Evolutionary conservation across 2,888 invertebrate genomes (phyloP).

Genomic region (Proisotoma minuta): DNA sequence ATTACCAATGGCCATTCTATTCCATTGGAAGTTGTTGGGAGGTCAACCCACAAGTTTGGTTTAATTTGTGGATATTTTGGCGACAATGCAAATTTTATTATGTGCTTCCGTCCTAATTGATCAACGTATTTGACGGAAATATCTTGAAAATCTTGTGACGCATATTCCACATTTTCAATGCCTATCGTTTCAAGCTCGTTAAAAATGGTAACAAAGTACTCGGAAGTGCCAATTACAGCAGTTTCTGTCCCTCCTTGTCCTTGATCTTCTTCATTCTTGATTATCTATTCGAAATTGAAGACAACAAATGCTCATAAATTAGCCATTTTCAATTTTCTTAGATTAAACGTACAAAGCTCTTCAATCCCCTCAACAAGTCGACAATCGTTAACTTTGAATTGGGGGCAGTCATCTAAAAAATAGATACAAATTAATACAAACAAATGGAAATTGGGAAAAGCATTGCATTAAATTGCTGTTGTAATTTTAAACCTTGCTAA

Average conservation of each 20-base stretch:
- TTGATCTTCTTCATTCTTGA: no score
- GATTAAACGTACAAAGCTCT: conserved; percentile 1
- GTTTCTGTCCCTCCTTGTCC: no score
- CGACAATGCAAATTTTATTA: conserved; percentile 23
- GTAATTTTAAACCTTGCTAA: conserved; percentile 24
- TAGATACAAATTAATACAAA: no score
- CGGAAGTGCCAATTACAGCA: no score
- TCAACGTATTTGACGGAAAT: conserved; percentile 25
- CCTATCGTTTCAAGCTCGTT: conserved; percentile 35
- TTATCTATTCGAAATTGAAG: no score
- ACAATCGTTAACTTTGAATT: neutral
- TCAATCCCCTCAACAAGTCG: neutral
- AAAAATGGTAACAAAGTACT: conserved; percentile 11
- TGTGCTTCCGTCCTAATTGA: conserved; percentile 24
- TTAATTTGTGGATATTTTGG: conserved; percentile 25
- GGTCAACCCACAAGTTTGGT: conserved; percentile 16
- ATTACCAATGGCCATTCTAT: neutral
- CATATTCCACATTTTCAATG: conserved; percentile 22
- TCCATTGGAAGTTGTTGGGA: conserved; percentile 29
- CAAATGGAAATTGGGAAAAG: no score
- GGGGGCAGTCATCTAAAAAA: neutral
- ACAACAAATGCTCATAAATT: no score
- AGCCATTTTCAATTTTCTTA: no score
- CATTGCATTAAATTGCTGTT: no score
- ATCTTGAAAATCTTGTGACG: conserved; percentile 25